Base-by-base conservation (phyloP, 2,888 invertebrate species). In the Kuschelorhynchus macadamiae region DNA sequence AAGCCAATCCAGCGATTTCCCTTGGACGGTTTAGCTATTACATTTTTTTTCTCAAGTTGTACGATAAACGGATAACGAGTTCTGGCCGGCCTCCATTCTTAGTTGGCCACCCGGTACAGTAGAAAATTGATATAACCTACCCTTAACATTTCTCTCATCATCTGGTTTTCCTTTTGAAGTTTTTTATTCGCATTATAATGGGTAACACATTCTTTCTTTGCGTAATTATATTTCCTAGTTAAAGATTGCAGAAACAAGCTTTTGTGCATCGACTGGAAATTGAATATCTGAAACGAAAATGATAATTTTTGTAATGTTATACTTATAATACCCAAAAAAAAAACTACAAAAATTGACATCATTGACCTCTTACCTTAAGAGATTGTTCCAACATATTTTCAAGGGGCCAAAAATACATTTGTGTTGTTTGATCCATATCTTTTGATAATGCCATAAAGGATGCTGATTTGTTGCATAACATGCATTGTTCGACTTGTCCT, bases 231-330 rank as follows among this genome's bases (percentile, higher is more conserved):
- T 72, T 82, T 82, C 36, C 68, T 67, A 2, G 50, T 46, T 16
- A 79, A 32, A 9, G 71, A 67, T 63, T 79, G 75, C 11, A 74
- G 56, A 17, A 79, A 70, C 25, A 71, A 67, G 14, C 57, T 68
- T 16, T 72, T 72, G 30, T 82, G 79, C 50, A 74, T 73, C 9
- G 67, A 67, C 76, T 82, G 82, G 70, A 81, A 82, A 52, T 72
- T 72, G 33, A 70, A 74, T 36, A 78, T 69, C 78, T 79, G 50
- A 39, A 72, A 73, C n/a, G 46, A 46, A n/a, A n/a, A n/a, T n/a
- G n/a, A n/a, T n/a, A n/a, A n/a, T n/a, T n/a, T n/a, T n/a, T n/a
- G n/a, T n/a, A n/a, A n/a, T n/a, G n/a, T n/a, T n/a, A n/a, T n/a
- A n/a, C n/a, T n/a, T n/a, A n/a, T n/a, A n/a, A n/a, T n/a, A n/a